phyloP scores from a whole-genome alignment of 2,797 vertebrate genomes.

The Megalops cyprinoides region DNA sequence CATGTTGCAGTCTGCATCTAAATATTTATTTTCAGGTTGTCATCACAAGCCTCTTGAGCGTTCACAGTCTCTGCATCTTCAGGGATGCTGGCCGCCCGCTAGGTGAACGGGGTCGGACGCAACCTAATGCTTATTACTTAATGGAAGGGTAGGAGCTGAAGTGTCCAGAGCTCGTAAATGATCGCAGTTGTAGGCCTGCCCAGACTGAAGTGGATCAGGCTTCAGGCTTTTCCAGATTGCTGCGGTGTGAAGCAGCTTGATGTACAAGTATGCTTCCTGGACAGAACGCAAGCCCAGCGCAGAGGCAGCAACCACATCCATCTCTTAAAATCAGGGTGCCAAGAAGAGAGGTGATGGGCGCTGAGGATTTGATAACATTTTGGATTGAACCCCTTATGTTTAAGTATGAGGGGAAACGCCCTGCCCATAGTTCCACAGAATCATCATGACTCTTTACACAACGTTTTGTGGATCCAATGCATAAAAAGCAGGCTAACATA shows the following conservation, averaged over 20 bases:
- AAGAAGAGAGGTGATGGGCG: neutral
- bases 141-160: neutral
- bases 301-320: neutral
- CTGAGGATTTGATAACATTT: neutral
- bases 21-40: conserved; percentile 58
- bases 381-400: neutral
- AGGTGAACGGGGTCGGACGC: neutral
- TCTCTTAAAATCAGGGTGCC: neutral
- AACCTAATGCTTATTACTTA: too few species aligned
- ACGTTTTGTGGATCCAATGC: neutral
- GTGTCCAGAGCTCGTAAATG: neutral
- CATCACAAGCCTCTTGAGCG: conserved; percentile 21
- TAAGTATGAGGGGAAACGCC: neutral
- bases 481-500: neutral
- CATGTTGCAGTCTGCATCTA: conserved; percentile 25
- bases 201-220: neutral
- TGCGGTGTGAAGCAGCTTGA: neutral
- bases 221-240: neutral
- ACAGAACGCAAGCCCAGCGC: neutral
- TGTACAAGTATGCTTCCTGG: too few species aligned
- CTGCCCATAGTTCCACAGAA: too few species aligned
- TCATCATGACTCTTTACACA: neutral
- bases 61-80: neutral
- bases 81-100: neutral
- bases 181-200: neutral